Evolutionary conservation across 2,888 invertebrate species (phyloP), one percentile per base, ranked within the genome.

Genomic region (Acrobeloides nanus): DNA sequence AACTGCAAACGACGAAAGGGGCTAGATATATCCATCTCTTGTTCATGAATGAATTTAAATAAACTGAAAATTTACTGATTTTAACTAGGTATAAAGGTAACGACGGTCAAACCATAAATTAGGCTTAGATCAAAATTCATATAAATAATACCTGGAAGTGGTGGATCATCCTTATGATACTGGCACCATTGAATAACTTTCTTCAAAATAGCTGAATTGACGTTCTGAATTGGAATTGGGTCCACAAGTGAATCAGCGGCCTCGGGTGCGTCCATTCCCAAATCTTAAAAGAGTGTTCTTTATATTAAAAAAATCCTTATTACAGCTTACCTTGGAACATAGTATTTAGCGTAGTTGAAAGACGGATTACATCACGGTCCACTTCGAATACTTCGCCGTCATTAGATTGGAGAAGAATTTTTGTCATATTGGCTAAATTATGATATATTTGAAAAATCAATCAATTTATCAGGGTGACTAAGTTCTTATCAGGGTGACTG

Each of bases 301-400:
- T 29, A 10, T 29, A 29, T 12, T 10, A 35, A 42, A 12, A 2
- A 41, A 42, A 1, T 2, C n/a, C n/a, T 23, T 25, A 8, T 27
- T 10, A 54, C 23, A 42, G 29, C 20, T 21, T 21, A 52, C 55
- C 55, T 52, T 65, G 62, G 38, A 97, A 81, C 88, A 97, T 95
- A 3, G 92, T 95, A 78, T 92, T 93, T 62, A 97, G 92, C 0
- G 93, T 95, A 15, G 89, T 88, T 0, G 92, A 93, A 76, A 90
- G 90, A 80, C 90, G 89, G 37, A 93, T 93, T 51, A 95, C 89
- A 75, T 93, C 89, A 1, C 89, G 86, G 72, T 93, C 92, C 0
- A 93, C 90, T 61, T 89, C 87, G 74, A 95, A 95, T 21, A 87
- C 84, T 76, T 93, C 92, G 42, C 87, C 88, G 77, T 95, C 60